phyloP scores from a whole-genome alignment of 2,797 vertebrate species.

The Gymnodraco acuticeps region DNA sequence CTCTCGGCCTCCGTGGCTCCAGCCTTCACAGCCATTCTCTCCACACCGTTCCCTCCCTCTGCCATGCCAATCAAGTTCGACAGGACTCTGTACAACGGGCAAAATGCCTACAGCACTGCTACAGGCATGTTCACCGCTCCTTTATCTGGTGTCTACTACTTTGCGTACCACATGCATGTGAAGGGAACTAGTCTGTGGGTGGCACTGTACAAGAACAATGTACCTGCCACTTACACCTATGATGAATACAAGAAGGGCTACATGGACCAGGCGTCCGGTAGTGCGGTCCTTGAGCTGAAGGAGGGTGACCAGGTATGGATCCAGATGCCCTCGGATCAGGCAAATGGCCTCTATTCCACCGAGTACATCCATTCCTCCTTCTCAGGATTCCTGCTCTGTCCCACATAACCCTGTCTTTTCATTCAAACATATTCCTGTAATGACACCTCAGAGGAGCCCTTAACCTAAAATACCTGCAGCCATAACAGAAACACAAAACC shows the following conservation, averaged over 20 bases:
- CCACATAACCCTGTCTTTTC: slow-evolving; percentile 91
- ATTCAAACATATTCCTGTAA: slow-evolving; percentile 61
- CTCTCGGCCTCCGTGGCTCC: slow-evolving; percentile 91
- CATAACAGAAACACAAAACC: slow-evolving; percentile 66
- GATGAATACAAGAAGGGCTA: slow-evolving; percentile 99
- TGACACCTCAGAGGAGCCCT: slow-evolving; percentile 71
- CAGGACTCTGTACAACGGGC: slow-evolving; percentile 97
- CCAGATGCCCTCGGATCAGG: slow-evolving; percentile 99
- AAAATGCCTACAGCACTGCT: slow-evolving; percentile 93
- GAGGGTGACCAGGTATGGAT: slow-evolving; percentile 98
- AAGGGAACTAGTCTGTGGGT: slow-evolving; percentile 99
- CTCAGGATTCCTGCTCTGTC: slow-evolving; percentile 98
- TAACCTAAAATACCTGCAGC: slow-evolving; percentile 73
- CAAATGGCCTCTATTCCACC: slow-evolving; percentile 97
- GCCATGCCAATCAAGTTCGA: slow-evolving; percentile 98
- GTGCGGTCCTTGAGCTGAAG: slow-evolving; percentile 97
- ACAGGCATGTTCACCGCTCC: slow-evolving; percentile 97
- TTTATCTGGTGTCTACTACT: slow-evolving; percentile 96
- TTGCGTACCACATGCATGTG: slow-evolving; percentile 97
- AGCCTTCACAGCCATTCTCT: slow-evolving; percentile 97
- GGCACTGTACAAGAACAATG: slow-evolving; percentile 99
- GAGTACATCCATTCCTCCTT: slow-evolving; percentile 99
- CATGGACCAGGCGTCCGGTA: slow-evolving; percentile 99
- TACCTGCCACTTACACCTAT: slow-evolving; percentile 98
- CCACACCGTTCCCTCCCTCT: slow-evolving; percentile 95